Percentiles rank a stretch among this genome's conserved stretches.
These are phyloP conservation scores for Macquaria australasica DNA, from an alignment of 2,113 vertebrate genomes.

Conservation along the genomic window DNA sequence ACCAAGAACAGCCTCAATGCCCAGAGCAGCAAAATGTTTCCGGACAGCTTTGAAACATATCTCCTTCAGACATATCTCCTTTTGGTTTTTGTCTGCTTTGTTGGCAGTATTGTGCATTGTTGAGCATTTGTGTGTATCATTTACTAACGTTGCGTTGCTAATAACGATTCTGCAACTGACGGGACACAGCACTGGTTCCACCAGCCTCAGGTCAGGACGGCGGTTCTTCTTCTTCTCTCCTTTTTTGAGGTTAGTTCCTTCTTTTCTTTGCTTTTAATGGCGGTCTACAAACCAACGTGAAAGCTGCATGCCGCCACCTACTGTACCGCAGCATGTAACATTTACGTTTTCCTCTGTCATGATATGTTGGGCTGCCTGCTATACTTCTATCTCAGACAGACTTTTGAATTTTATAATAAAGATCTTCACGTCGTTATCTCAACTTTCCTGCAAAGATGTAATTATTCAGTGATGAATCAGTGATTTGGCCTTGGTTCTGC, in stretches of 20 bases:
- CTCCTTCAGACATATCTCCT: conserved; percentile 24
- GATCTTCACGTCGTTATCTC: too few relatives aligned
- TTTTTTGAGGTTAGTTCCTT: background rate
- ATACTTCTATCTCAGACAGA: too few relatives aligned
- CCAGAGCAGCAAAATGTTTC: conserved; percentile 34
- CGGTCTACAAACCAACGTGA: too few relatives aligned
- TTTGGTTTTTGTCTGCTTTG: background rate
- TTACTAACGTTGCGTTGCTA: background rate
- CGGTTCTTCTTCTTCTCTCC: too few relatives aligned
- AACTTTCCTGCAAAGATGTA: too few relatives aligned
- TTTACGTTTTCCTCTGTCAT: too few relatives aligned
- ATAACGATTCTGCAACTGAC: too few relatives aligned
- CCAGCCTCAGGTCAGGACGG: background rate
- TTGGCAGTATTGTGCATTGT: background rate
- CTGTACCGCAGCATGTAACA: background rate
- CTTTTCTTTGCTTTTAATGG: background rate
- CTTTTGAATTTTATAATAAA: too few relatives aligned
- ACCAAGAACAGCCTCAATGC: conserved; percentile 42
- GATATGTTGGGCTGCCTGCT: too few relatives aligned
- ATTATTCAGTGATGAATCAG: too few relatives aligned
- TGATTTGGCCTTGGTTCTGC: too few relatives aligned
- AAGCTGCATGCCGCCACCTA: background rate
- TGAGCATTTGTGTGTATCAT: background rate
- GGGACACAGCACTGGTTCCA: background rate
- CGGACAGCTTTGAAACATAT: conserved; percentile 49